These are phyloP conservation scores for Holothuria glaberrima DNA, from an alignment of 35 echinoderm and acorn worm species.

Conservation along the genomic window DNA sequence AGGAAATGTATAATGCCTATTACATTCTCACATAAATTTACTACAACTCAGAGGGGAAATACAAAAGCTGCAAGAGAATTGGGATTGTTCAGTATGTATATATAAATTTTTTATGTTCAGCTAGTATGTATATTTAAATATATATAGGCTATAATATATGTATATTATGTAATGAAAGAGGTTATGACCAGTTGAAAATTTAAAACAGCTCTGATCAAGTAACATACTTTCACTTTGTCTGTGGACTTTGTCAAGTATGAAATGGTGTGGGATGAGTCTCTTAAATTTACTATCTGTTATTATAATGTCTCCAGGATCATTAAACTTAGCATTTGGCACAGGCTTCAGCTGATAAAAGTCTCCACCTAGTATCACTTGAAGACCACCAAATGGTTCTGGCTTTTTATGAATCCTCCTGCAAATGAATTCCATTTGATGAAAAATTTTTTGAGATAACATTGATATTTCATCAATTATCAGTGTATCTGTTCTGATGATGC, in stretches of 20 bases:
- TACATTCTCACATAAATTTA: no score
- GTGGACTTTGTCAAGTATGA: not conserved
- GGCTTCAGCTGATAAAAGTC: conserved; percentile 32
- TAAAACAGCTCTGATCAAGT: no score
- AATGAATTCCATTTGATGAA: not conserved
- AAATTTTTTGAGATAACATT: not conserved
- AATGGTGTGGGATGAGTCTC: not conserved
- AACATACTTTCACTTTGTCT: no score
- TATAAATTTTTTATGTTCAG: no score
- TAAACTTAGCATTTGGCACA: not conserved
- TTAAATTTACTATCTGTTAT: not conserved
- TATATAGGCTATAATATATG: no score
- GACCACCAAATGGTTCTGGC: not conserved
- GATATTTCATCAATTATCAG: conserved; percentile 5
- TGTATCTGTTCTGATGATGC: not conserved
- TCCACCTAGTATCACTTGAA: not conserved
- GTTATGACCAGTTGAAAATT: no score
- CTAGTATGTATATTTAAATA: no score
- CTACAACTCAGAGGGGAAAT: no score
- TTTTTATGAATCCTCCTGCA: not conserved
- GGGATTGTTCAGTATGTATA: no score
- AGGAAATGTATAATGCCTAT: no score
- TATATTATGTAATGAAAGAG: no score
- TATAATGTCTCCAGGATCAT: not conserved
- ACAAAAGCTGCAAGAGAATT: no score